These are phyloP conservation scores for Deilephila porcellus DNA, from an alignment of 2,888 invertebrate genomes.

Conservation along the genomic window DNA sequence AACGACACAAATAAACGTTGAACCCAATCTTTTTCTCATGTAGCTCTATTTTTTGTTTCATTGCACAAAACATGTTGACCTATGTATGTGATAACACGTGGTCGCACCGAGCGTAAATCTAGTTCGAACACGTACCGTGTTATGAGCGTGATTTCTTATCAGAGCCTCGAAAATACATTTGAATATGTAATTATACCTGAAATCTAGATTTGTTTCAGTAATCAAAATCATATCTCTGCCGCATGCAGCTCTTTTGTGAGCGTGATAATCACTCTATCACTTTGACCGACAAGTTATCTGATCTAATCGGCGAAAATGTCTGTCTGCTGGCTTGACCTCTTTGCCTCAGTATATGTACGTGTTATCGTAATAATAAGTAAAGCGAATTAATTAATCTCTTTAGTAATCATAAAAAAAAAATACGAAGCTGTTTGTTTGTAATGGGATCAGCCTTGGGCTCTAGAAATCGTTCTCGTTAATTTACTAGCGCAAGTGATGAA, in stretches of 20 bases:
- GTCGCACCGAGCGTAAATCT: background rate
- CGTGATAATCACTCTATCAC: slow-evolving; percentile 11
- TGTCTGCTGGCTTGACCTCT: slow-evolving; percentile 4
- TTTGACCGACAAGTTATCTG: slow-evolving; percentile 29
- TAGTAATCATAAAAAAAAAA: background rate
- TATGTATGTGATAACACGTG: background rate
- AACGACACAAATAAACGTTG: background rate
- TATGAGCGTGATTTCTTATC: background rate
- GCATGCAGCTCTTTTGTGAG: background rate
- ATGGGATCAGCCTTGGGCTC: background rate
- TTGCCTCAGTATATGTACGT: background rate
- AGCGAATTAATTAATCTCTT: background rate
- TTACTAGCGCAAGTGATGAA: slow-evolving; percentile 4
- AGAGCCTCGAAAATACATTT: background rate
- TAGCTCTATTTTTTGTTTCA: background rate
- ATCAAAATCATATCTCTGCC: slow-evolving; percentile 12
- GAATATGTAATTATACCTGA: background rate
- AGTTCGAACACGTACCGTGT: background rate
- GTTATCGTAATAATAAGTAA: background rate
- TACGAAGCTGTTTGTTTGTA: background rate
- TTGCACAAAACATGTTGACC: background rate
- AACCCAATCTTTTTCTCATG: background rate
- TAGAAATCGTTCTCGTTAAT: slow-evolving; percentile 1
- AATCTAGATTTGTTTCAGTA: slow-evolving; percentile 11
- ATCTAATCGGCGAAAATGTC: slow-evolving; percentile 1